A percentile compares a stretch with the other conserved stretches of the same genome.
Conservation (phyloP, 2,888 invertebrate species). For the Horisme vitalbata region DNA sequence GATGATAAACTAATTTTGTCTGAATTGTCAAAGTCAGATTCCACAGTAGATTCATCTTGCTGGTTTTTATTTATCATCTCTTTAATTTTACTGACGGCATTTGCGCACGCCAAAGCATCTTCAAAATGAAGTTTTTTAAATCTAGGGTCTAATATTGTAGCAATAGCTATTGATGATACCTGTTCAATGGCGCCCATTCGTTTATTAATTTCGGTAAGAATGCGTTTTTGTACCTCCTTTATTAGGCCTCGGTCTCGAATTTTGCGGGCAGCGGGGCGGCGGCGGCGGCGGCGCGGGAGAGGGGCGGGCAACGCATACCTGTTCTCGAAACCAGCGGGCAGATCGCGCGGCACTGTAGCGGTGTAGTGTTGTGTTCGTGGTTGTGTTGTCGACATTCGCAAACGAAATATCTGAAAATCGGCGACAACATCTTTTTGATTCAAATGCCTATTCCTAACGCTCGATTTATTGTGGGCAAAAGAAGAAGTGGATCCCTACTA, state of each 20-base stretch:
- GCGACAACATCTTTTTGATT: not conserved
- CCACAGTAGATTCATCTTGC: not conserved
- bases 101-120: conserved; percentile 24
- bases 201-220: conserved; percentile 29
- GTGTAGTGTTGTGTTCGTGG: conserved; percentile 24
- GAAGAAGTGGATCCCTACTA: conserved; percentile 21
- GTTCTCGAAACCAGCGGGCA: conserved; percentile 26
- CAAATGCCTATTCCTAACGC: conserved; percentile 16
- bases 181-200: conserved; percentile 25
- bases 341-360: conserved; percentile 26
- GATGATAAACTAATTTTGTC: no score
- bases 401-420: conserved; percentile 3
- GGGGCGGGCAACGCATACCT: no score
- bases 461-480: conserved; percentile 25
- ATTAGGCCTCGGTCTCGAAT: not conserved
- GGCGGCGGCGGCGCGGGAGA: not conserved
- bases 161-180: conserved; percentile 25
- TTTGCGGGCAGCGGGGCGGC: not conserved
- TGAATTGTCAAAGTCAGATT: not conserved
- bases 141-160: conserved; percentile 41
- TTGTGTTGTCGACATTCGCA: conserved; percentile 14
- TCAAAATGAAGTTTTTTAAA: conserved; percentile 40
- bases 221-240: conserved; percentile 29
- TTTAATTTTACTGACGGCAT: not conserved
- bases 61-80: not conserved